Conservation (phyloP, 2,797 vertebrate species). For the Pantherophis vulpinus region DNA sequence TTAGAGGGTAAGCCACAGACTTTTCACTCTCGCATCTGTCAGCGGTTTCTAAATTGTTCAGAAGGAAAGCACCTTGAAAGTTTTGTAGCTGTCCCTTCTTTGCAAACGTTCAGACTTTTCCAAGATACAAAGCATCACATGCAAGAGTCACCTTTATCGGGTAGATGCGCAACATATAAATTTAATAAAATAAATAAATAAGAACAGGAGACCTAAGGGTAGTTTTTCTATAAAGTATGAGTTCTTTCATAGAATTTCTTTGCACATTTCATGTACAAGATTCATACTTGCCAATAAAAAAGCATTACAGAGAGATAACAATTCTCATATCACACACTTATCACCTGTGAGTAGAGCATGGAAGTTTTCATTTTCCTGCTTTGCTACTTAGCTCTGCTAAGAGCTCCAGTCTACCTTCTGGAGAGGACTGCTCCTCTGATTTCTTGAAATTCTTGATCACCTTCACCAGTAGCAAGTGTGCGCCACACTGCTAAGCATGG, state of each 20-base stretch:
- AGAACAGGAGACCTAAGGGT: neutral
- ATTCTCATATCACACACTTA: neutral
- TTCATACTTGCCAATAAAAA: neutral
- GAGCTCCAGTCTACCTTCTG: neutral
- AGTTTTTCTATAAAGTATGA: neutral
- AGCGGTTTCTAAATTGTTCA: neutral
- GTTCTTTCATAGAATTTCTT: neutral
- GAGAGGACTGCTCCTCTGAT: neutral
- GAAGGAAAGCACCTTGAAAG: neutral
- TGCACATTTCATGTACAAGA: neutral
- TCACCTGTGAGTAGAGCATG: neutral
- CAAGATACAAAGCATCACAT: neutral
- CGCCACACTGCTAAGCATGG: too few relatives aligned
- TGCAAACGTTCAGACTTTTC: neutral
- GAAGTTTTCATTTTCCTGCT: neutral
- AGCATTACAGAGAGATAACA: neutral
- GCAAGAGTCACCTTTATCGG: neutral
- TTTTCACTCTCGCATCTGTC: neutral
- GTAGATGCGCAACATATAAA: neutral
- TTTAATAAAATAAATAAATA: neutral
- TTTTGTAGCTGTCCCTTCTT: neutral
- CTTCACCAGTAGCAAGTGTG: neutral
- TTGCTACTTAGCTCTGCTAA: neutral
- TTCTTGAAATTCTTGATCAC: neutral
- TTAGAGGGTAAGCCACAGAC: neutral